Conservation (phyloP, 2,797 vertebrate species). For the Cheirogaleus major region DNA sequence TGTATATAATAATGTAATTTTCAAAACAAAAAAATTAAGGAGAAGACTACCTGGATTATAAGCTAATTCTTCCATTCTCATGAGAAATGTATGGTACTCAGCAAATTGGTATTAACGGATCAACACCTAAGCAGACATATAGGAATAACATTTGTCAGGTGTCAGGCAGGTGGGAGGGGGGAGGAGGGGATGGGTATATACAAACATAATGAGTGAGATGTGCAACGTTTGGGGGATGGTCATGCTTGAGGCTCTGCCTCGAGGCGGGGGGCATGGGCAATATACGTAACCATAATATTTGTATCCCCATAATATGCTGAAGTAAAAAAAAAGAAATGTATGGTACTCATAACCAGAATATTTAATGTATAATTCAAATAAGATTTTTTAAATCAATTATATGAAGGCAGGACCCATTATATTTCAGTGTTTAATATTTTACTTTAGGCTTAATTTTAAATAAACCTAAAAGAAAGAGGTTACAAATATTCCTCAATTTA, state of each 20-base stretch:
- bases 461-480: neutral
- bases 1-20: neutral
- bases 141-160: too few relatives aligned
- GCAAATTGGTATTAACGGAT: too few relatives aligned
- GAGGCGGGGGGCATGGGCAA: too few relatives aligned
- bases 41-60: neutral
- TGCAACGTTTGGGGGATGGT: too few relatives aligned
- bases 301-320: too few relatives aligned
- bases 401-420: neutral
- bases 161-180: too few relatives aligned
- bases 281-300: too few relatives aligned
- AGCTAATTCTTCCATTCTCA: neutral
- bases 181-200: too few relatives aligned
- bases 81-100: neutral
- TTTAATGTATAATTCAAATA: neutral
- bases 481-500: neutral
- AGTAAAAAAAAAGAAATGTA: neutral
- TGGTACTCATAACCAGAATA: neutral
- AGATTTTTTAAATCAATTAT: conserved; percentile 12
- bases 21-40: neutral
- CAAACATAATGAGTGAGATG: too few relatives aligned
- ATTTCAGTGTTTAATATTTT: conserved; percentile 33
- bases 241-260: too few relatives aligned
- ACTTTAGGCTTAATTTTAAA: conserved; percentile 49
- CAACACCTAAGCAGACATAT: too few relatives aligned